Base-by-base conservation (phyloP, 2,797 vertebrate genomes). In the Gambelia wislizenii region DNA sequence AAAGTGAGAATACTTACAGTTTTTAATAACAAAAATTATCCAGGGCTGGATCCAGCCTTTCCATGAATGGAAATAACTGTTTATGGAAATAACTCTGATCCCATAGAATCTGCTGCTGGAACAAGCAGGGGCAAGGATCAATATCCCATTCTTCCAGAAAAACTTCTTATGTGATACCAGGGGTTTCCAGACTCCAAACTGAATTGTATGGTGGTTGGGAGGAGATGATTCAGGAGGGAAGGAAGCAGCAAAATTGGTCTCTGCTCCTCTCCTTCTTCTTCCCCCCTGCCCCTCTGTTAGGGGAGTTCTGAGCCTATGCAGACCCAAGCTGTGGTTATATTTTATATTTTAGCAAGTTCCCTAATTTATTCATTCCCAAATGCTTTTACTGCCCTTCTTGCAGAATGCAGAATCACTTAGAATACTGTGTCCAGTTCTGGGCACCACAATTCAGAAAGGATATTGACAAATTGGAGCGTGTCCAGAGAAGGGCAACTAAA, bases 281-380 rank as follows among this genome's bases (percentile, higher is more conserved):
- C 18, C 14, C 56, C 56, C 56, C 18, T 56, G 56, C 56, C 18
- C 56, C 56, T 56, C 16, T 56, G 56, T 20, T 56, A 56, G 16
- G 56, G 4, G 18, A 56, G 18, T 20, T 56, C 56, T 56, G 56
- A 56, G 56, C 56, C 16, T 56, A 56, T 20, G 16, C 6, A 56
- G 56, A 22, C 18, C 49, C 52, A 84, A 30, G 4, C 4, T 54
- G 30, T 54, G 25, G 27, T 33, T 86, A 39, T 69, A 39, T 77
- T 49, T 49, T 64, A 77, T 56, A 77, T 86, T 78, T 79, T 86
- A 86, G 36, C 6, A 79, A 47, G 52, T 39, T 49, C 67, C 54
- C 47, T 88, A 36, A 22, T 52, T 47, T 76, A 67, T 88, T 88
- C 16, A 2, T 16, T 88, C 22, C 47, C 25, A 77, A 64, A 88